A percentile compares a stretch with the other conserved stretches of the same genome.
Evolutionary conservation across 92 coral and sea anemone species (phyloP).

Genomic region (Parazoanthus atlanticus): DNA sequence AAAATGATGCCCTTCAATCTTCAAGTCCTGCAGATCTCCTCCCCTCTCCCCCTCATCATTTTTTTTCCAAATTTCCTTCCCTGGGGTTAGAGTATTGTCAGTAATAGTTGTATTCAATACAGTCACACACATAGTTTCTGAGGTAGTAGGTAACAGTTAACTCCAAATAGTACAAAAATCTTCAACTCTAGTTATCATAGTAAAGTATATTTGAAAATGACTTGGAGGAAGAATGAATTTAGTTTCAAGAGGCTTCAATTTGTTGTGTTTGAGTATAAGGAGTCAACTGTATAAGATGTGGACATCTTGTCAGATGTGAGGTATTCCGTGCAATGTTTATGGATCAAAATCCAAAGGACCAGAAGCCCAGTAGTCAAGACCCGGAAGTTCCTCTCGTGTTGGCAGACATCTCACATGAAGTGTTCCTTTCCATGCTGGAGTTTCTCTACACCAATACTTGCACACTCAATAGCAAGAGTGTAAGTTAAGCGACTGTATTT

Average conservation of each 20-base stretch:
- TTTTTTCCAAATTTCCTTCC: too few relatives aligned
- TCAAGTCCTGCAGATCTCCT: too few relatives aligned
- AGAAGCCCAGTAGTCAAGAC: constrained; percentile 66
- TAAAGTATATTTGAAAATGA: too few relatives aligned
- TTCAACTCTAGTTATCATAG: too few relatives aligned
- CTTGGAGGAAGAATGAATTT: too few relatives aligned
- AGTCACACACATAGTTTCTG: too few relatives aligned
- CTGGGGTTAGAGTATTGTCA: too few relatives aligned
- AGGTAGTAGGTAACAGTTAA: too few relatives aligned
- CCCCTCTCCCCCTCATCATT: too few relatives aligned
- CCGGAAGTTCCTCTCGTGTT: constrained; percentile 88
- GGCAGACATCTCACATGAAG: constrained; percentile 89
- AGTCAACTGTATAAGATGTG: neutral
- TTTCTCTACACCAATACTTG: constrained; percentile 97
- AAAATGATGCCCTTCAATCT: too few relatives aligned
- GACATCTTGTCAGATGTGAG: constrained; percentile 67
- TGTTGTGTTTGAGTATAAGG: neutral
- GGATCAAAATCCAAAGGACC: constrained; percentile 64
- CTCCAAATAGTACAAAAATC: too few relatives aligned
- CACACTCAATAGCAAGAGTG: constrained; percentile 82
- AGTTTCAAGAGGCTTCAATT: neutral
- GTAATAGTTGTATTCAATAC: too few relatives aligned
- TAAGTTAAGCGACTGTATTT: constrained; percentile 46
- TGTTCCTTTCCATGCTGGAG: constrained; percentile 82
- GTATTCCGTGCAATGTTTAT: constrained; percentile 92